A percentile compares a stretch with the other conserved stretches of the same genome.
These are phyloP conservation scores for Ornithoptera alexandrae DNA, from an alignment of 2,888 invertebrate species.

Conservation along the genomic window DNA sequence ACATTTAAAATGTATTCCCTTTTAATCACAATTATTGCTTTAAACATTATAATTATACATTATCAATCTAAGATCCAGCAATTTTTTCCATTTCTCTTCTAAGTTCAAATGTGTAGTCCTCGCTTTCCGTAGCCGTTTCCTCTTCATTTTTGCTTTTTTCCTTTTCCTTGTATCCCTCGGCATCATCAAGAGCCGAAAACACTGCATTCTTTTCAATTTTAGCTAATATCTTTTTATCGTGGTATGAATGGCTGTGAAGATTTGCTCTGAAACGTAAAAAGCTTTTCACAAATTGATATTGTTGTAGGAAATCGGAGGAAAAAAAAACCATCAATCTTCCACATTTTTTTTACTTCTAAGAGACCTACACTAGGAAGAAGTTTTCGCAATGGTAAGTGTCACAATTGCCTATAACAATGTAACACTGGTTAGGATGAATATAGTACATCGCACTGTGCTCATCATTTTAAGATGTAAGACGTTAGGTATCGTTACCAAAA, in stretches of 20 bases:
- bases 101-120: constrained; percentile 41
- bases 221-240: constrained; percentile 69
- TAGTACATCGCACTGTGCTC: too few relatives aligned
- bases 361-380: too few relatives aligned
- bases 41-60: not conserved
- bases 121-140: constrained; percentile 28
- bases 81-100: constrained; percentile 41
- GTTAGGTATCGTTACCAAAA: too few relatives aligned
- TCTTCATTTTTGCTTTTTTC: constrained; percentile 31
- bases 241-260: constrained; percentile 70
- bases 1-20: not conserved
- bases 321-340: too few relatives aligned
- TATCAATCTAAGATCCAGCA: not conserved
- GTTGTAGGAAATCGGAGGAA: too few relatives aligned
- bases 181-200: constrained; percentile 50
- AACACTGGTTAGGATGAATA: too few relatives aligned
- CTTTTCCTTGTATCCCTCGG: constrained; percentile 39
- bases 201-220: constrained; percentile 72
- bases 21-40: not conserved
- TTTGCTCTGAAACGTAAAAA: constrained; percentile 52
- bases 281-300: too few relatives aligned
- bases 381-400: too few relatives aligned
- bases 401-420: too few relatives aligned
- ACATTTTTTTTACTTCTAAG: too few relatives aligned
- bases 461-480: too few relatives aligned